A percentile compares a stretch with the other conserved stretches of the same genome.
Evolutionary conservation across 2,888 invertebrate genomes (phyloP).

Genomic region (Diplazon laetatorius): DNA sequence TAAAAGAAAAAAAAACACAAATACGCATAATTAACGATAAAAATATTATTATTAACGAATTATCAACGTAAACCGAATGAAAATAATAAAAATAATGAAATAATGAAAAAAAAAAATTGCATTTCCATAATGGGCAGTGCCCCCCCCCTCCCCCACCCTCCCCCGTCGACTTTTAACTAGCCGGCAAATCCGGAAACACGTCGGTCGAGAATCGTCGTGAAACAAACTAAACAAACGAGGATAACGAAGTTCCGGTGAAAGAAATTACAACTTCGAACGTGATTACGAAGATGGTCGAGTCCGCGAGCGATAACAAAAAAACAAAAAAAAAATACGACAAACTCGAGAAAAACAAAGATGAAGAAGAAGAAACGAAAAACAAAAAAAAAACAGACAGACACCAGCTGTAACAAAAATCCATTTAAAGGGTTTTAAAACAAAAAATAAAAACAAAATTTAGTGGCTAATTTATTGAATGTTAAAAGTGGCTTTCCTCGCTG

Average conservation of each 20-base stretch:
- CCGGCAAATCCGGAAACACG: constrained; percentile 23
- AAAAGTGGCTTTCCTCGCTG: constrained; percentile 63
- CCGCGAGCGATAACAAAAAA: no score
- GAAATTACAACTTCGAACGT: constrained; percentile 43
- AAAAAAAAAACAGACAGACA: no score
- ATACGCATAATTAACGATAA: constrained; percentile 68
- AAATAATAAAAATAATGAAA: no score
- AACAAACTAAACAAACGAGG: constrained; percentile 10
- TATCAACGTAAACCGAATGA: constrained; percentile 65
- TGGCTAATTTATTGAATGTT: constrained; percentile 66
- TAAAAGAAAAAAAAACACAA: constrained; percentile 40
- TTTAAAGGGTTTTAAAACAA: constrained; percentile 8
- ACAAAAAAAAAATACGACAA: no score
- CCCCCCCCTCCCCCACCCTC: no score
- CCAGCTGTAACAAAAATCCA: no score
- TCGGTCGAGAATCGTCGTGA: constrained; percentile 21
- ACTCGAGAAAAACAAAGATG: no score
- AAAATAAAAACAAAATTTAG: constrained; percentile 54
- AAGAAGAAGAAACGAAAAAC: no score
- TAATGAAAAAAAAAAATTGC: constrained; percentile 48
- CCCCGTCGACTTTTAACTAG: no score
- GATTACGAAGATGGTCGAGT: no score
- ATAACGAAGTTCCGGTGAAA: constrained; percentile 39
- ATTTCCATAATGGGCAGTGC: constrained; percentile 30
- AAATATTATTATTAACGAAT: constrained; percentile 67